Evolutionary conservation across 2,113 vertebrate species (phyloP), one percentile per base, ranked within the genome.

Genomic region (Phodopus roborovskii): DNA sequence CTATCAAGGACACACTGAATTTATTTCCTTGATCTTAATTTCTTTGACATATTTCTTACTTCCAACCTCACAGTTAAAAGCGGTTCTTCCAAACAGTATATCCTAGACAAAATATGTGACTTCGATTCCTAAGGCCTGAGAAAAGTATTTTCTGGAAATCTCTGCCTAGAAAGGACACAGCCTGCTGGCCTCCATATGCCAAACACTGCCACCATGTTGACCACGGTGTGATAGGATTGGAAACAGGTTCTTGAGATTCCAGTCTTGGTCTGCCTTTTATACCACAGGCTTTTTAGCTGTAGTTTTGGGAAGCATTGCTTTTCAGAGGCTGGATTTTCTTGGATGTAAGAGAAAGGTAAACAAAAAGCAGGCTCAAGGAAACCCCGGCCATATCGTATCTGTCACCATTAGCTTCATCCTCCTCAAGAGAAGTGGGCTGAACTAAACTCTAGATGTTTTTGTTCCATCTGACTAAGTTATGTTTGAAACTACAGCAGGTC

Each of bases 261-360:
- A 90, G 45, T 7, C 50, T 88, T 39, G 75, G 87, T 22, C 85
- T 93, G 42, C 62, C n/a, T 90, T 90, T 20, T 88, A 39, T 85
- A 94, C 48, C 70, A 77, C 75, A 90, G 74, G 30, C 81, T 87
- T 84, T 70, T 94, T 77, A 81, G 73, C 84, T 85, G 39, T 81
- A 96, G 85, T 90, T 92, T 82, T 94, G 92, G 28, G 90, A 94
- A 96, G 36, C 53, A 75, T 58, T 42, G 94, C 60, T 77, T 94
- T 85, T 81, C 45, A 78, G 94, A 96, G 70, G 56, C 1, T 77
- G 53, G 13, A 36, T 95, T 91, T 94, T 95, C 66, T 91, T 79
- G 16, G 11, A 66, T 89, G 39, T 79, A 17, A 58, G 60, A 92
- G 33, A 73, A 95, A 96, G 66, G 71, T 71, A 56, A 45, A 28